These are phyloP conservation scores for Drosophila micromelanica DNA, from an alignment of 1,140 invertebrate genomes.

Conservation along the genomic window DNA sequence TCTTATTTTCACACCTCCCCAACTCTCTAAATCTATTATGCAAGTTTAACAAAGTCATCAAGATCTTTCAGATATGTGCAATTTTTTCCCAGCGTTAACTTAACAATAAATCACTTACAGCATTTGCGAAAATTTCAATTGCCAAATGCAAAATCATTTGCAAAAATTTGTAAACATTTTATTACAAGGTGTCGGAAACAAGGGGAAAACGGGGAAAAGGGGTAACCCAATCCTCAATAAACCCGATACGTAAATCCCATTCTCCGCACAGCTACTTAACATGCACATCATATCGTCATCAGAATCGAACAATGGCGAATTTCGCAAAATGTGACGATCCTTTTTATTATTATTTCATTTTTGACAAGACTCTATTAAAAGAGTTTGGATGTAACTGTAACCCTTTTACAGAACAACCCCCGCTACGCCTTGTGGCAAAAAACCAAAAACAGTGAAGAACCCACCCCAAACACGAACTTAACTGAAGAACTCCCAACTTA, in stretches of 20 bases:
- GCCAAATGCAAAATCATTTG: constrained; percentile 71
- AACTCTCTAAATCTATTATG: constrained; percentile 15
- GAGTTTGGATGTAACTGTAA: constrained; percentile 25
- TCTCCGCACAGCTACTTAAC: constrained; percentile 56
- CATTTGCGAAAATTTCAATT: constrained; percentile 41
- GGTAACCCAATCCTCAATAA: background rate
- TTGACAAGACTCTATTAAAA: constrained; percentile 23
- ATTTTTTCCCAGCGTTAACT: constrained; percentile 29
- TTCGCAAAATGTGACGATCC: constrained; percentile 48
- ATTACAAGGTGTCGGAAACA: constrained; percentile 45
- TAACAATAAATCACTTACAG: constrained; percentile 60
- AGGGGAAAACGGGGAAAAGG: background rate
- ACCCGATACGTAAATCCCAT: constrained; percentile 25
- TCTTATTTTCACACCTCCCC: too few species aligned
- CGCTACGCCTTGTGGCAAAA: background rate
- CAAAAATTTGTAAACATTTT: constrained; percentile 78
- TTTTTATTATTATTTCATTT: constrained; percentile 7
- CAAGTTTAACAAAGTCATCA: constrained; percentile 44
- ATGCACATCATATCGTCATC: constrained; percentile 30
- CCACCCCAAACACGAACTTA: constrained; percentile 6
- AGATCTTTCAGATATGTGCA: constrained; percentile 1
- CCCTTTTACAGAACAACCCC: constrained; percentile 25
- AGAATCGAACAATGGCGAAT: constrained; percentile 29
- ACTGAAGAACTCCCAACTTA: background rate
- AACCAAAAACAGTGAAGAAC: background rate